Evolutionary conservation across 2,113 vertebrate species (phyloP).

Genomic region (Origma solitaria): DNA sequence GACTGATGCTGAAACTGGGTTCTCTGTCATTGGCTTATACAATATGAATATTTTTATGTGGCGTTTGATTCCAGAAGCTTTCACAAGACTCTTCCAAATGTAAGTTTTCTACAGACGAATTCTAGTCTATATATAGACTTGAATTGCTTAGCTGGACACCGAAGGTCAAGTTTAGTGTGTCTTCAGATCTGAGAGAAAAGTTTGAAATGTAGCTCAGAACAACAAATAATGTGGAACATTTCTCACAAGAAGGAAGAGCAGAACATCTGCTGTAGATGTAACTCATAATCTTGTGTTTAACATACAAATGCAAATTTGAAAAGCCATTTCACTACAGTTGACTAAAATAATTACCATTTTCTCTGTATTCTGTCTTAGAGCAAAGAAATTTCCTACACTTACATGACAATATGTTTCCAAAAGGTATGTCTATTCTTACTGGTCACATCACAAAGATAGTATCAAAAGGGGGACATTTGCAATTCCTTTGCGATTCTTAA

Average conservation of each 20-base stretch:
- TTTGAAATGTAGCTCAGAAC: neutral
- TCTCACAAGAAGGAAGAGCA: neutral
- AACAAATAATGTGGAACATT: neutral
- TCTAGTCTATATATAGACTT: neutral
- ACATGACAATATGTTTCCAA: neutral
- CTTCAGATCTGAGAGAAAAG: neutral
- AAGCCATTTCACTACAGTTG: neutral
- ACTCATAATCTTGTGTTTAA: neutral
- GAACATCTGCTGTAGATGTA: neutral
- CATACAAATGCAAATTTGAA: neutral
- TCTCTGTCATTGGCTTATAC: neutral
- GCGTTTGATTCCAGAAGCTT: neutral
- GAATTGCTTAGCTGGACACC: neutral
- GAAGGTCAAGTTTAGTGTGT: neutral
- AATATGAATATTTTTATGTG: neutral
- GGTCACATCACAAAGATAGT: neutral
- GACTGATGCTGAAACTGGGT: neutral
- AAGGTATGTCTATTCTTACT: neutral
- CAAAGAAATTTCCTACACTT: neutral
- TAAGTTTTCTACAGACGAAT: neutral
- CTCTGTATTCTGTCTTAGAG: neutral
- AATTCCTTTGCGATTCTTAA: neutral
- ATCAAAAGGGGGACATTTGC: neutral
- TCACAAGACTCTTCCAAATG: neutral
- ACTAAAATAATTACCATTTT: neutral